Evolutionary conservation across 2,113 vertebrate species (phyloP).

Genomic region (Collichthys lucidus): DNA sequence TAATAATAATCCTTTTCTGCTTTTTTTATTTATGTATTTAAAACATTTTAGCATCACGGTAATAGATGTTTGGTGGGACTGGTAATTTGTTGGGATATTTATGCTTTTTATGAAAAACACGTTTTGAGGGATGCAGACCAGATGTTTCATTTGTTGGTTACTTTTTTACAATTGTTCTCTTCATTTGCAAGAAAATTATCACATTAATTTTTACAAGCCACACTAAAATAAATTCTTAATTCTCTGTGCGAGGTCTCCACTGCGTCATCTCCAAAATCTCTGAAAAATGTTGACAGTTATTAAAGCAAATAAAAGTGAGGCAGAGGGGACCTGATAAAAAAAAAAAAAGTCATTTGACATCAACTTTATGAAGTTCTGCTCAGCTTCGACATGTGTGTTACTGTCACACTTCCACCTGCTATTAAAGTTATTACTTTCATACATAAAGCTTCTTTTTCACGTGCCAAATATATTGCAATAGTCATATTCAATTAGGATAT

Average conservation of each 20-base stretch:
- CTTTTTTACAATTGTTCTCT: neutral
- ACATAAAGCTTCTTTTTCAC: neutral
- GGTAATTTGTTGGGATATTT: neutral
- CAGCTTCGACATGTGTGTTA: neutral
- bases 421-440: neutral
- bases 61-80: neutral
- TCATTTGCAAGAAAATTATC: constrained; percentile 9
- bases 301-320: neutral
- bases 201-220: neutral
- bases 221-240: neutral
- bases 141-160: neutral
- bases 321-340: neutral
- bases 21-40: neutral
- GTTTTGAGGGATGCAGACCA: no score
- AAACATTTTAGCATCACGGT: neutral
- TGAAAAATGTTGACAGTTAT: neutral
- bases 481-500: neutral
- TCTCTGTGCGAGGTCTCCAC: neutral
- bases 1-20: neutral
- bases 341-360: neutral
- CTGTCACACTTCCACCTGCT: constrained; percentile 2
- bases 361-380: neutral
- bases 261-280: neutral
- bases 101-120: neutral
- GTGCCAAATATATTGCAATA: neutral